phyloP scores from a whole-genome alignment of 2,888 invertebrate genomes.

The Athetis lepigone region DNA sequence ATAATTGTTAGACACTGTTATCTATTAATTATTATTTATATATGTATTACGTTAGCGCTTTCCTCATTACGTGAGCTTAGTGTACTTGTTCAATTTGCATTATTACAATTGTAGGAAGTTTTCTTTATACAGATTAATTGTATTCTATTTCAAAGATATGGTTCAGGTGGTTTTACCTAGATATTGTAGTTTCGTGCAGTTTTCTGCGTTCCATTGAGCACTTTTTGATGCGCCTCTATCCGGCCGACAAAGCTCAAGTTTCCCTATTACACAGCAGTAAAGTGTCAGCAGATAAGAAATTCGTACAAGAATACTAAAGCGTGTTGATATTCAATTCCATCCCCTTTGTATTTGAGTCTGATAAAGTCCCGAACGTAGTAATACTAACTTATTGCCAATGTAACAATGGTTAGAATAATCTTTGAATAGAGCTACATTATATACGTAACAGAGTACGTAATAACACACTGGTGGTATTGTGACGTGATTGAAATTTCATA shows the following conservation, averaged over 20 bases:
- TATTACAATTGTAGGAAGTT: conserved; percentile 32
- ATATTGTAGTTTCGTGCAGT: conserved; percentile 2
- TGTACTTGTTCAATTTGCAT: conserved; percentile 28
- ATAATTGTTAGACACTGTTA: conserved; percentile 32
- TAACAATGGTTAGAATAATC: conserved; percentile 61
- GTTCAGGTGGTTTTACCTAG: conserved; percentile 24
- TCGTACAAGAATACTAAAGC: conserved; percentile 52
- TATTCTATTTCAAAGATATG: conserved; percentile 19
- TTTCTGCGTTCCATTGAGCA: neutral
- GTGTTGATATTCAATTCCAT: conserved; percentile 59
- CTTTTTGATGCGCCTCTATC: neutral
- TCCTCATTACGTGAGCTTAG: conserved; percentile 35
- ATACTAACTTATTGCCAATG: conserved; percentile 59
- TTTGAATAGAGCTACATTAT: conserved; percentile 57
- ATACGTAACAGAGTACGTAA: conserved; percentile 58
- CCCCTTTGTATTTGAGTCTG: conserved; percentile 51
- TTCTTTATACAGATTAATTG: conserved; percentile 44
- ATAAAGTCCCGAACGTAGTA: conserved; percentile 55
- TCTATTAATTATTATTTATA: conserved; percentile 49
- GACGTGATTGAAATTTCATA: conserved; percentile 77
- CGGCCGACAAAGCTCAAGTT: neutral
- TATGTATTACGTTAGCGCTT: conserved; percentile 31
- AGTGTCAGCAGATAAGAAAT: conserved; percentile 49
- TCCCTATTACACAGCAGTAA: conserved; percentile 15
- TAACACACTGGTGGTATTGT: conserved; percentile 66